A percentile compares a stretch with the other conserved stretches of the same genome.
These are phyloP conservation scores for Orchesella cincta DNA, from an alignment of 1,140 invertebrate species.

Conservation along the genomic window DNA sequence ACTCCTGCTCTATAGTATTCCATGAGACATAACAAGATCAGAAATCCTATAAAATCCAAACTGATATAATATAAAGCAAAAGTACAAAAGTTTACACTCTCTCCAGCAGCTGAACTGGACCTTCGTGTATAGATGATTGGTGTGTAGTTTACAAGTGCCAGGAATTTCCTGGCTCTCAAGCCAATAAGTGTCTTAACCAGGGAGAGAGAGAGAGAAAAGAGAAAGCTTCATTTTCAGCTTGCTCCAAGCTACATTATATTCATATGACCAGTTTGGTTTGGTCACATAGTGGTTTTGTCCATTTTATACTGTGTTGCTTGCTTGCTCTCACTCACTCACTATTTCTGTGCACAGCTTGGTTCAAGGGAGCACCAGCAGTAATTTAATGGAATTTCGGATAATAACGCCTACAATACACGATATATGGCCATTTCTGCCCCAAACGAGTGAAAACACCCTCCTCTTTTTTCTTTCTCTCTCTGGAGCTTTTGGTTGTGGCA, in stretches of 20 bases:
- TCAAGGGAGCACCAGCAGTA: not conserved
- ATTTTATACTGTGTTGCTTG: too few species aligned
- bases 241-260: too few species aligned
- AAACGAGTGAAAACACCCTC: slow-evolving; percentile 14
- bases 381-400: slow-evolving; percentile 14
- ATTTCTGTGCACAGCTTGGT: too few species aligned
- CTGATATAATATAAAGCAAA: too few species aligned
- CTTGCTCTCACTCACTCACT: too few species aligned
- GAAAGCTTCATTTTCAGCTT: too few species aligned
- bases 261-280: too few species aligned
- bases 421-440: not conserved
- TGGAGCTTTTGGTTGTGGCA: not conserved
- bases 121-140: slow-evolving; percentile 8
- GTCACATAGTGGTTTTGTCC: too few species aligned
- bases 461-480: not conserved
- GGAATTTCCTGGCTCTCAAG: slow-evolving; percentile 26
- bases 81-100: not conserved
- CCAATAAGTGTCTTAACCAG: slow-evolving; percentile 20
- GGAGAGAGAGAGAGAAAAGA: not conserved
- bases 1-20: too few species aligned
- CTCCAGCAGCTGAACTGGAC: not conserved
- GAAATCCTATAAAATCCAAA: too few species aligned
- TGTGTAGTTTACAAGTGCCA: slow-evolving; percentile 19
- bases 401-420: not conserved
- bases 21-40: not conserved